Evolutionary conservation across 2,888 invertebrate genomes (phyloP).

Genomic region (Drosophila greeni): DNA sequence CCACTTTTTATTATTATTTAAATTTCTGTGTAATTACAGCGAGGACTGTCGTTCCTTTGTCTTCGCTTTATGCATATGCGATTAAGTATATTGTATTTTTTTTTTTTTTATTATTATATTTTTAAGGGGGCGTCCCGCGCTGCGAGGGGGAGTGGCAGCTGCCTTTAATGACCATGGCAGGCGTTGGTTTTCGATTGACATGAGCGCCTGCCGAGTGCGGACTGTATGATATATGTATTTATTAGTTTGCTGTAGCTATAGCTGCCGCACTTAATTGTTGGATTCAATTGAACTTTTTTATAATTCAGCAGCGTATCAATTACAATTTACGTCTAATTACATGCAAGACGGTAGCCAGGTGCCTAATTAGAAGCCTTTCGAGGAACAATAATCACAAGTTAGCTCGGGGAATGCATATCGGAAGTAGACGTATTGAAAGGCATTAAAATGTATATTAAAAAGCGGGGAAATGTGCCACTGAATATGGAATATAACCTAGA

Average conservation of each 20-base stretch:
- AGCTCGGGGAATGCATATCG: not conserved
- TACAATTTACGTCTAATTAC: constrained; percentile 42
- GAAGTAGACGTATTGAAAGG: not conserved
- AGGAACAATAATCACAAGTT: constrained; percentile 29
- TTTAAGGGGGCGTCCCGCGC: constrained; percentile 2
- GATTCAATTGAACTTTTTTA: constrained; percentile 38
- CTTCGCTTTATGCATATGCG: constrained; percentile 49
- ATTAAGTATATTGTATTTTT: constrained; percentile 45
- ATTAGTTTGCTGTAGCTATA: constrained; percentile 25
- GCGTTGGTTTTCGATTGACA: constrained; percentile 66
- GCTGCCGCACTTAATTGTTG: constrained; percentile 42
- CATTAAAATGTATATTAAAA: not conserved
- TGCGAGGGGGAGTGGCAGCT: constrained; percentile 4
- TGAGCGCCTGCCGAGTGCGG: constrained; percentile 49
- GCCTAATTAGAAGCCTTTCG: constrained; percentile 38
- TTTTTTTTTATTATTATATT: constrained; percentile 33
- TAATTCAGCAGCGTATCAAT: constrained; percentile 25
- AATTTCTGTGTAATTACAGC: constrained; percentile 48
- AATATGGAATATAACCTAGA: not conserved
- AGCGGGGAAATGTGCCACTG: not conserved
- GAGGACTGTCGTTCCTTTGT: constrained; percentile 53
- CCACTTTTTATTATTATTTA: constrained; percentile 49
- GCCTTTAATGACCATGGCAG: constrained; percentile 56
- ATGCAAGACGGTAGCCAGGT: constrained; percentile 33
- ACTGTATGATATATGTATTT: constrained; percentile 32